A percentile compares a stretch with the other conserved stretches of the same genome.
These are phyloP conservation scores for Myoxocephalus aenaeus DNA, from an alignment of 2,797 vertebrate species.

Conservation along the genomic window DNA sequence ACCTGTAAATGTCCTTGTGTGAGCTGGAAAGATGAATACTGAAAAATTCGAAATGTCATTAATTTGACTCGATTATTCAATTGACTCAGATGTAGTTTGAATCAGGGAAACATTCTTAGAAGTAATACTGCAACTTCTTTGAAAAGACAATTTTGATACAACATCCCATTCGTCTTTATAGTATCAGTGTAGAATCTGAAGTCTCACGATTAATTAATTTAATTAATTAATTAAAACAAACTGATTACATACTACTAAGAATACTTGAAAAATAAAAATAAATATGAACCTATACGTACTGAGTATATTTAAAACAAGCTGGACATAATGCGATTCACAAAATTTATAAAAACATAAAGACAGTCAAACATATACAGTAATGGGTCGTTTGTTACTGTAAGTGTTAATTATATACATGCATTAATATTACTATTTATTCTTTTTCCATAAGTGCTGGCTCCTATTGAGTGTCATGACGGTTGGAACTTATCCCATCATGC, in stretches of 20 bases:
- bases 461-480: background rate
- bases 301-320: background rate
- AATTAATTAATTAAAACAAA: background rate
- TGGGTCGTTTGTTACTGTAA: background rate
- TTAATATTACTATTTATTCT: too few relatives aligned
- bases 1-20: slow-evolving; percentile 39
- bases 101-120: background rate
- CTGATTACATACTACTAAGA: too few relatives aligned
- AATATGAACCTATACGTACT: background rate
- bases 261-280: too few relatives aligned
- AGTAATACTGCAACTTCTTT: background rate
- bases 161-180: background rate
- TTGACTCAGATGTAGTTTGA: background rate
- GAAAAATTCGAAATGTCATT: background rate
- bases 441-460: background rate
- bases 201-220: background rate
- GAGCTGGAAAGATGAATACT: background rate
- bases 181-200: background rate
- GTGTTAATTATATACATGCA: background rate
- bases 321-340: background rate
- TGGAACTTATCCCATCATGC: background rate
- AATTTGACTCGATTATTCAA: background rate
- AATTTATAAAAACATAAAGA: background rate
- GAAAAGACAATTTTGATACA: background rate
- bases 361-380: background rate